Conservation (phyloP, 2,888 invertebrate species). For the Apodemia zela region DNA sequence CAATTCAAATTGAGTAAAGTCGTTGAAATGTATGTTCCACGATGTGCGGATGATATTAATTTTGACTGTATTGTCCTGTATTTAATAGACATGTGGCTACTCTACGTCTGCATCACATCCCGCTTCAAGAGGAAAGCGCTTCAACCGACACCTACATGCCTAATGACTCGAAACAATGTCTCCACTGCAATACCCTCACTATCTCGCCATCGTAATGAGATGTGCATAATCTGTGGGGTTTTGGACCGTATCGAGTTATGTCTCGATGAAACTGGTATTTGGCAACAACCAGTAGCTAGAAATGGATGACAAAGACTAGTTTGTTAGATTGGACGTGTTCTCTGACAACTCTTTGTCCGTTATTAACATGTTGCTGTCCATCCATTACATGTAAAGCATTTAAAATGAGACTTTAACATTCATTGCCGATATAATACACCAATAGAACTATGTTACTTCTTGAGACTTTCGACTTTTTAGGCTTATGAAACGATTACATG, state of each 20-base stretch:
- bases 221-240: conserved; percentile 33
- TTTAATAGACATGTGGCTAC: neutral
- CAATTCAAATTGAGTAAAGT: no score
- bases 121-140: conserved; percentile 52
- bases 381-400: neutral
- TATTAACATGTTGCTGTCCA: neutral
- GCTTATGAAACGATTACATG: no score
- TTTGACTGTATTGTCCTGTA: no score
- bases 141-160: conserved; percentile 48
- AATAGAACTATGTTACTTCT: no score
- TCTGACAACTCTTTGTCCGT: neutral
- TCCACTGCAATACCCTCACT: conserved; percentile 35
- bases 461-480: no score
- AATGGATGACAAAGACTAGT: conserved; percentile 32
- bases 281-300: conserved; percentile 41
- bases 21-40: no score
- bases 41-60: no score
- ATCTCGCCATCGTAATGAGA: conserved; percentile 34
- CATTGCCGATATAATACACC: no score
- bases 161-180: conserved; percentile 55
- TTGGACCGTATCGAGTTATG: conserved; percentile 24
- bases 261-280: conserved; percentile 35
- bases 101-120: conserved; percentile 32
- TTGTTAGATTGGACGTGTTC: neutral
- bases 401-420: neutral